Evolutionary conservation across 1,140 invertebrate genomes (phyloP), one percentile per base, ranked within the genome.

Genomic region (Dolichoris vasculosae): DNA sequence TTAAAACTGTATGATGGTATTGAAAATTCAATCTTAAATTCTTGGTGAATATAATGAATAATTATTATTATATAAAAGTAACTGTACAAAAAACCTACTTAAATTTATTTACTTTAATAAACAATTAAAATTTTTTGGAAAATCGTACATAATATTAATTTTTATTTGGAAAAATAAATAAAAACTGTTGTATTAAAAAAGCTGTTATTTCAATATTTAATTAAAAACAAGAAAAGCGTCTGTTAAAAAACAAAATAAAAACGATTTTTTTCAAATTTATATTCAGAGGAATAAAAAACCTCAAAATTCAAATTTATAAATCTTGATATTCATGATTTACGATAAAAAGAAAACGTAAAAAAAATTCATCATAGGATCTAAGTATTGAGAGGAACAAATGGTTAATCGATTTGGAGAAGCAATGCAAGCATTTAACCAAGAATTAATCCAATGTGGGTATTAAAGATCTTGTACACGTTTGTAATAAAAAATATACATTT

Each of bases 21-120:
- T 76, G 94, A 95, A 89, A 94, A 94, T 55, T 94, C 94, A 87
- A 94, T 94, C 83, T 89, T 95, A 69, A 94, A 92, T 86, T 89
- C 91, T 63, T 91, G 86, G 88, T 92, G 89, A 88, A 86, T 82
- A 55, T 32, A 20, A 64, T 35, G 32, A 69, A 55, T 30, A 2
- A 64, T 35, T 40, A 23, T 40, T 79, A n/a, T 59, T 59, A 59
- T 79, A 23, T 64, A 43, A 38, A 63, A 30, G 11, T 69, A 69
- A 51, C 23, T 81, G 4, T 3, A 13, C 2, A n/a, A 79, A 26
- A 51, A 17, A 63, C 11, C 40, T 13, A 63, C 13, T 35, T 3
- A 63, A n/a, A 43, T 55, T 2, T 26, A 40, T 79, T 63, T 63
- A 23, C 32, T 69, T 69, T 35, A 7, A 69, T 69, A 32, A 64